Base-by-base conservation (phyloP, 1,140 invertebrate genomes). In the Brachionus rotundiformis region DNA sequence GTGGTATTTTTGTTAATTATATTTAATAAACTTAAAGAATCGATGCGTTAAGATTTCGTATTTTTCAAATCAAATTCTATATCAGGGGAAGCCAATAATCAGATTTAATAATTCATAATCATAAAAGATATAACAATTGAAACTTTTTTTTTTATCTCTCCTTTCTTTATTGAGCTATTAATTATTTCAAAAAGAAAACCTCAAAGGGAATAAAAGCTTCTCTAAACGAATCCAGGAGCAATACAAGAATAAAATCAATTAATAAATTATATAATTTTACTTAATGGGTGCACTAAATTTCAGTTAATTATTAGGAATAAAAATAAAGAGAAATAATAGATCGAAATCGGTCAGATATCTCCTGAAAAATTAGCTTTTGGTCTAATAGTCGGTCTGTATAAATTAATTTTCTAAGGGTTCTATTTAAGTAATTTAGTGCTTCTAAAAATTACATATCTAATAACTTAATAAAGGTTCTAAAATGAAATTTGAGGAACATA, bases 121-220 rank as follows among this genome's bases (percentile, higher is more conserved):
- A 54, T 19, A 54, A 54, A 54, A 54, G 47, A 54, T 54, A 54
- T 54, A 23, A 25, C 47, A 19, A 23, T 54, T 54, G 47, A n/a
- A 54, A 54, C 47, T 54, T 54, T n/a, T n/a, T n/a, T n/a, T n/a
- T 39, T 54, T 54, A 54, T 54, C 47, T 54, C 47, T 54, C n/a
- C 47, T 54, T 19, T 54, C 16, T 54, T 6, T 16, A 23, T 54
- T 54, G 47, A 54, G 47, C 47, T 54, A 54, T 54, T 54, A 54
- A 54, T 54, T 54, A 54, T 54, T 54, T 54, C n/a, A 54, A 54
- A n/a, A 54, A 23, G 47, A 54, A 41, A 54, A 54, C 47, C 19
- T 16, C 47, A 2, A 54, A 54, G 47, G 47, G 19, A 54, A 54
- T 54, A 54, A 54, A 54, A 54, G 47, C 47, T 54, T 54, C 47